Evolutionary conservation across 2,797 vertebrate species (phyloP).

Genomic region (Zenarchopterus dispar): DNA sequence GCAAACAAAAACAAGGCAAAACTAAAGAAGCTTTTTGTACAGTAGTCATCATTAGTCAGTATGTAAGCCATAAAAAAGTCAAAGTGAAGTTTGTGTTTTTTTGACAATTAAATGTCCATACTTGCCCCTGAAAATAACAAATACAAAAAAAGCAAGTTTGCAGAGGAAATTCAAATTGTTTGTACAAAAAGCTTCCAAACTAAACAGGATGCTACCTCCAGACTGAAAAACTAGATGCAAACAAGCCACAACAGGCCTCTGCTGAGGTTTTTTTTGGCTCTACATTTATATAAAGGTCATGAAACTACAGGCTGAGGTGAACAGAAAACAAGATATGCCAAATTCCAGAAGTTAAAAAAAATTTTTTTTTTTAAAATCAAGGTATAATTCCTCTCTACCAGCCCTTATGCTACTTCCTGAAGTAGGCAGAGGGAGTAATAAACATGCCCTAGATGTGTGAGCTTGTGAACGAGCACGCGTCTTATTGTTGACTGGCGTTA

Average conservation of each 20-base stretch:
- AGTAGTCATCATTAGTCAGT: neutral
- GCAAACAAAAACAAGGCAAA: conserved; percentile 52
- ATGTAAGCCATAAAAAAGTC: too few species aligned
- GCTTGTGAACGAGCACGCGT: conserved; percentile 59
- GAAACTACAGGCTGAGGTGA: conserved; percentile 49
- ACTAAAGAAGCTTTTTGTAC: conserved; percentile 62
- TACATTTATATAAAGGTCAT: conserved; percentile 41
- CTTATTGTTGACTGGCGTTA: conserved; percentile 50
- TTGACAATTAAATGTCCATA: neutral
- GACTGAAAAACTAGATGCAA: conserved; percentile 69
- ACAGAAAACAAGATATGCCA: conserved; percentile 47
- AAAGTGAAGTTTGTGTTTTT: neutral
- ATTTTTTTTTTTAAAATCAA: conserved; percentile 47
- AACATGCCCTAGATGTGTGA: conserved; percentile 48
- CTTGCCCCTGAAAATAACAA: neutral
- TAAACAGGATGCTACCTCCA: conserved; percentile 59
- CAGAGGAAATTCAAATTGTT: conserved; percentile 12
- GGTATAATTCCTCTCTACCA: conserved; percentile 44
- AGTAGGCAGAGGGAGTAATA: conserved; percentile 36
- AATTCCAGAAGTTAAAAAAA: conserved; percentile 49
- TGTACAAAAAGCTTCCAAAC: conserved; percentile 66
- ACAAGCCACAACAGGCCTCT: conserved; percentile 33
- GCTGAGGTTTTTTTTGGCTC: conserved; percentile 31
- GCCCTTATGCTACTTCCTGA: conserved; percentile 31
- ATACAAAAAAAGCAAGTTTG: conserved; percentile 13